Conservation (phyloP, 1,140 invertebrate species). For the Parasteatoda tepidariorum region DNA sequence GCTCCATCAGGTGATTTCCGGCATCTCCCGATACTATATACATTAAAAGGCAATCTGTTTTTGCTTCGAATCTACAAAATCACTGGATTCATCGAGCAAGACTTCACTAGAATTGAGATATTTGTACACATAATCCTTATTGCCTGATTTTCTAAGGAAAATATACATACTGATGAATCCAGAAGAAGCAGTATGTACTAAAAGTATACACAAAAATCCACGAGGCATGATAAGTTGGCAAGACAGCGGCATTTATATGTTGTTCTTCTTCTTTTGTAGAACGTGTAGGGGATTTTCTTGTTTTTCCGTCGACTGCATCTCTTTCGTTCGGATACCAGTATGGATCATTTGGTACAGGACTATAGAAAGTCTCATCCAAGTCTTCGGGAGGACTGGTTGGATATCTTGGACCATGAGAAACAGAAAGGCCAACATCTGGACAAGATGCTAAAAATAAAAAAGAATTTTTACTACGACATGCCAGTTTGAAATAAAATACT, state of each 20-base stretch:
- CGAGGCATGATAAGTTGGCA: too few relatives aligned
- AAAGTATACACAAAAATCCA: too few relatives aligned
- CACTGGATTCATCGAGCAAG: neutral
- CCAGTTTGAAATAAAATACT: too few relatives aligned
- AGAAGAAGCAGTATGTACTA: neutral
- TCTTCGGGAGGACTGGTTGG: constrained; percentile 14
- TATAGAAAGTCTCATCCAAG: constrained; percentile 25
- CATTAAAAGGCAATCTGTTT: neutral
- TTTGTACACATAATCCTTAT: neutral
- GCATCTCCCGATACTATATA: neutral
- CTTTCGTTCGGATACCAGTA: constrained; percentile 55
- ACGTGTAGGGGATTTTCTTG: constrained; percentile 31
- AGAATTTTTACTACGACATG: too few relatives aligned
- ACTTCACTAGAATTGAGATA: neutral
- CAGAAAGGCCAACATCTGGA: constrained; percentile 53
- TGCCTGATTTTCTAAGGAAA: neutral
- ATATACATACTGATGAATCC: neutral
- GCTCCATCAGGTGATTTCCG: neutral
- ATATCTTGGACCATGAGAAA: constrained; percentile 21
- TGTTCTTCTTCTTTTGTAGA: constrained; percentile 20
- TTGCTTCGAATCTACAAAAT: neutral
- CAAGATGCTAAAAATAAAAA: constrained; percentile 58
- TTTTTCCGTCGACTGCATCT: neutral
- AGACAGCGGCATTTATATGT: neutral
- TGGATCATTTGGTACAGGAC: constrained; percentile 40